Conservation (phyloP, 1,140 invertebrate genomes). For the Arctopsyche grandis region DNA sequence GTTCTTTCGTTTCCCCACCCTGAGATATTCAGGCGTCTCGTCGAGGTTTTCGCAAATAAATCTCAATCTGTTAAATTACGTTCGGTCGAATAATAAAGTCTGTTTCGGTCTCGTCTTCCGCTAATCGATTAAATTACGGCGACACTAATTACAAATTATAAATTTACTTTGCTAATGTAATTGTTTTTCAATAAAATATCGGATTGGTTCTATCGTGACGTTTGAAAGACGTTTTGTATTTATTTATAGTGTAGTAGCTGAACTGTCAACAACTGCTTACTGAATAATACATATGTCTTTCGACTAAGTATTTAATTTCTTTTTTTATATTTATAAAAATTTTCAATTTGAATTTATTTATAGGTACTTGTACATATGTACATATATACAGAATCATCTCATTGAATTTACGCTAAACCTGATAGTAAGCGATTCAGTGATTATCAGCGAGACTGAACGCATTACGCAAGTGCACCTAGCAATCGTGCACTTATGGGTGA, state of each 20-base stretch:
- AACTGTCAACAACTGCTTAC: neutral
- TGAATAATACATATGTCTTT: neutral
- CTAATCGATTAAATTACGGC: conserved; percentile 15
- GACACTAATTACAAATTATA: conserved; percentile 14
- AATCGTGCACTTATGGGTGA: too few species aligned
- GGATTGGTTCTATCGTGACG: neutral
- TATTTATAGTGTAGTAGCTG: neutral
- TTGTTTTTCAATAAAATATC: neutral
- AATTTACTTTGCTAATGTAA: neutral
- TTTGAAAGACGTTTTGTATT: neutral
- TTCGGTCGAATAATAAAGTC: conserved; percentile 17
- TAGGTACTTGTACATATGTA: neutral
- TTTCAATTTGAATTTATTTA: neutral
- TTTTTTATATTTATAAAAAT: too few species aligned
- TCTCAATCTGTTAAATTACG: conserved; percentile 16
- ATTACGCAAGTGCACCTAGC: too few species aligned
- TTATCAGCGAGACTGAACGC: too few species aligned
- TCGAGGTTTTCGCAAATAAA: conserved; percentile 12
- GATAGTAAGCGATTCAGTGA: too few species aligned
- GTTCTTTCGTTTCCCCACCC: neutral
- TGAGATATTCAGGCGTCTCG: neutral
- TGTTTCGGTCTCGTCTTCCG: neutral
- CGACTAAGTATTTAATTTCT: too few species aligned
- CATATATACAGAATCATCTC: neutral
- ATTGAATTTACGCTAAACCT: neutral